Base-by-base conservation (phyloP, 2,888 invertebrate genomes). In the Deilephila elpenor region DNA sequence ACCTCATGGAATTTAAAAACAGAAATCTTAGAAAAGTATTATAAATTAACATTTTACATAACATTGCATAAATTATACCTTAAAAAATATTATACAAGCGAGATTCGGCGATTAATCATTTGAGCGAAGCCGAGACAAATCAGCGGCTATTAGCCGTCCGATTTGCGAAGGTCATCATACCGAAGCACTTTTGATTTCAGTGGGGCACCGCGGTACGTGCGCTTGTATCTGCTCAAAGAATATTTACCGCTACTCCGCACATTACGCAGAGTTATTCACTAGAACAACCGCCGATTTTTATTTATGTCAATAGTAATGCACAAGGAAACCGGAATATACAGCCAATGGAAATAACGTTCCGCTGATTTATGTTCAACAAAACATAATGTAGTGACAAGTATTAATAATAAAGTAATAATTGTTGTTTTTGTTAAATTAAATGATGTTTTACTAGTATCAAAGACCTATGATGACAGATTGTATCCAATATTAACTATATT, bases 181-280 rank as follows among this genome's bases (percentile, higher is more conserved):
- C 64, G 75, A 74, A 76, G 61, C 75, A 59, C 75, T 76, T 74
- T 74, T 73, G 74, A 59, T 74, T 60, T 74, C 61, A 34, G 62
- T 34, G 37, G 3, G 19, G 34, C 62, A 32, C 62, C 19, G 17
- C 25, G 25, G 17, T 25, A 25, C 25, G 44, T 56, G 44, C 37
- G 67, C 25, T 51, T 67, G 44, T 25, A 51, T 67, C 67, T 51
- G 67, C 5, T 44, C 67, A 67, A 51, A 25, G 25, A 11, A 25
- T 51, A 67, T 51, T 20, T 67, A 79, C 72, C 72, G 62, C 34
- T 74, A 62, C n/a, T 25, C 32, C 56, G 62, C 74, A 75, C 73
- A 51, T 56, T 56, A 60, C 70, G 60, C 70, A 67, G 61, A 70
- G 72, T 25, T 70, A 19, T 29, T 64, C 70, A 67, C 51, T 25